Conservation (phyloP, 2,888 invertebrate species). For the Drosophila greeni region DNA sequence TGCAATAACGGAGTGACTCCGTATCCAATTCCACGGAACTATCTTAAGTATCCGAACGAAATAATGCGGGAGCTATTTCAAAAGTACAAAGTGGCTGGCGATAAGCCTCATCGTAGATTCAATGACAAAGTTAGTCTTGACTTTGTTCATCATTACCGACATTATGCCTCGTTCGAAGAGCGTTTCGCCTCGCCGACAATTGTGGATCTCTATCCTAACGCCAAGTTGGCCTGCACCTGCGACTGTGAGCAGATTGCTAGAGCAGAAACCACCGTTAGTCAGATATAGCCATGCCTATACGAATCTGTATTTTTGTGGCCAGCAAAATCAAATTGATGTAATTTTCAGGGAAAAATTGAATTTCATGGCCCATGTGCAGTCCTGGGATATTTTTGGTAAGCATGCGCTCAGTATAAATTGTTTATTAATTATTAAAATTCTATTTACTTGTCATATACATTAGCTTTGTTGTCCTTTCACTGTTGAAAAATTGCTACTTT, state of each 20-base stretch:
- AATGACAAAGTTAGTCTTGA: constrained; percentile 63
- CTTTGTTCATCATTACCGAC: constrained; percentile 56
- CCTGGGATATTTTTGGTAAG: not conserved
- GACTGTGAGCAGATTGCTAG: constrained; percentile 34
- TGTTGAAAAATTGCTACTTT: constrained; percentile 45
- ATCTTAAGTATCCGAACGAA: constrained; percentile 68
- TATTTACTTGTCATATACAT: constrained; percentile 20
- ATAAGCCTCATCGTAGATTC: constrained; percentile 60
- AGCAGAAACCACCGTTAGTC: constrained; percentile 20
- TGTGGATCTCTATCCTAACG: constrained; percentile 49
- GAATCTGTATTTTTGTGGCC: not conserved
- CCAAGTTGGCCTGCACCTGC: constrained; percentile 55
- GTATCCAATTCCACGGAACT: constrained; percentile 67
- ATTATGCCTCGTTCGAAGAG: constrained; percentile 63
- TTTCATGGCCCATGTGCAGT: not conserved
- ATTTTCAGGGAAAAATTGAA: not conserved
- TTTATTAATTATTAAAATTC: constrained; percentile 33
- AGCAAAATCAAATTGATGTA: not conserved
- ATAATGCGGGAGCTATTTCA: constrained; percentile 69
- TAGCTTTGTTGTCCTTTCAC: constrained; percentile 3
- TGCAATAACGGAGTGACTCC: constrained; percentile 60
- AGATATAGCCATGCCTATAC: constrained; percentile 13
- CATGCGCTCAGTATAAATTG: constrained; percentile 26
- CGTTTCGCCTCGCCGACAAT: constrained; percentile 39
- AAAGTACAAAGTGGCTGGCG: constrained; percentile 54